Evolutionary conservation across 2,888 invertebrate species (phyloP).

Genomic region (Adineta ricciae): DNA sequence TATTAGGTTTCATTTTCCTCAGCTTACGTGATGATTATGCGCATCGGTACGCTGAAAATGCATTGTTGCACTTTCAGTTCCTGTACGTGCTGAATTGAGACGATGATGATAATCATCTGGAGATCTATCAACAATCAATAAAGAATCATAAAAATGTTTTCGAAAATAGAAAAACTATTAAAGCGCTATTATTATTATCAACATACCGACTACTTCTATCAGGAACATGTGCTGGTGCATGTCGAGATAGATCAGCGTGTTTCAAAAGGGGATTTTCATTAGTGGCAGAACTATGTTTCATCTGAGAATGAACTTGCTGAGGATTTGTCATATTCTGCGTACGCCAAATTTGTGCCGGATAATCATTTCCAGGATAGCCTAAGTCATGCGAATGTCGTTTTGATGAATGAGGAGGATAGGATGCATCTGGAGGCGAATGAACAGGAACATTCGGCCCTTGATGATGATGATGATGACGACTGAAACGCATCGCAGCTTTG

Average conservation of each 20-base stretch:
- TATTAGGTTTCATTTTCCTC: not conserved
- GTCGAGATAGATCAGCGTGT: not conserved
- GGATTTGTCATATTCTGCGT: not conserved
- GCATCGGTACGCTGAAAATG: not conserved
- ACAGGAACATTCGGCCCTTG: not conserved
- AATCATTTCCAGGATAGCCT: not conserved
- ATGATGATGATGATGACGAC: not conserved
- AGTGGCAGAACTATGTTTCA: not conserved
- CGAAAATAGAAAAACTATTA: not conserved
- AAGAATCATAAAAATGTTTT: not conserved
- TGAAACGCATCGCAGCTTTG: not conserved
- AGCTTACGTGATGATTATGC: not conserved
- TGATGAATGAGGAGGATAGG: not conserved
- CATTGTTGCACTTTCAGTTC: not conserved
- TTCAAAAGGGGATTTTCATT: not conserved
- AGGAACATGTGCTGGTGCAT: not conserved
- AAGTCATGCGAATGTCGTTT: not conserved
- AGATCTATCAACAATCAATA: not conserved
- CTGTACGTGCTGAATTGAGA: not conserved
- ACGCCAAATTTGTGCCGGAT: not conserved
- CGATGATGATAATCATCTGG: conserved; percentile 4
- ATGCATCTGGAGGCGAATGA: not conserved
- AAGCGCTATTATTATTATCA: too few species aligned
- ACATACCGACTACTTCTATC: not conserved
- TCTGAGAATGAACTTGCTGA: not conserved